Base-by-base conservation (phyloP, 1,140 invertebrate genomes). In the Trichoplusia ni region DNA sequence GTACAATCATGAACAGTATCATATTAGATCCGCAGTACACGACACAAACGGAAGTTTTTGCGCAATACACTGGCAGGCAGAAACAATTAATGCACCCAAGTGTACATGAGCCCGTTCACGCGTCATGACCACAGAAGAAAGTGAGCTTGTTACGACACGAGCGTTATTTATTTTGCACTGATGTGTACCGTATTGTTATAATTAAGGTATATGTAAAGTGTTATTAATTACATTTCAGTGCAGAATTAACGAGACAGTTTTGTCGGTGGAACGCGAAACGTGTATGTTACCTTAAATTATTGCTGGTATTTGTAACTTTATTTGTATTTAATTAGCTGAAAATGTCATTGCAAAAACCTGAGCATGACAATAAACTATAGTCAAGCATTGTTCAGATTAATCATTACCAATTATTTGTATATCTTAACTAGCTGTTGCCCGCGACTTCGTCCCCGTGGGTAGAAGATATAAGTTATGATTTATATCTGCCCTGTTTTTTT, bases 41-140 rank as follows among this genome's bases (percentile, higher is more conserved):
- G 37, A 56, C 37, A 40, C 14, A 61, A 70, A 59, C 69, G 69
- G 69, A 71, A 71, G 69, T 71, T 67, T 71, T 71, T 67, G 42
- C 65, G 58, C 53, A 70, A 67, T 59, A 69, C 29, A 66, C 33
- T 27, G 25, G 53, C 53, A 19, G 49, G 58, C 53, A 29, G 56
- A 53, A 72, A 65, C 59, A 66, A 72, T 69, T 68, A 69, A 72
- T 58, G 38, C 59, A 65, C 13, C 33, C 14, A 42, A 49, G 27
- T 64, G 62, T 56, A 44, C 33, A 64, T 61, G 47, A 65, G 35
- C 53, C 31, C 19, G 42, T 73, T 69, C 67, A 73, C 71, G 67
- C 63, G 60, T 47, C 21, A 37, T 64, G 54, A 1, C 25, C 25
- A 53, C 56, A 19, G 59, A 69, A 69, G 71, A 73, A 73, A 73